A percentile compares a stretch with the other conserved stretches of the same genome.
Evolutionary conservation across 2,888 invertebrate genomes (phyloP).

Genomic region (Eupithecia insigniata): DNA sequence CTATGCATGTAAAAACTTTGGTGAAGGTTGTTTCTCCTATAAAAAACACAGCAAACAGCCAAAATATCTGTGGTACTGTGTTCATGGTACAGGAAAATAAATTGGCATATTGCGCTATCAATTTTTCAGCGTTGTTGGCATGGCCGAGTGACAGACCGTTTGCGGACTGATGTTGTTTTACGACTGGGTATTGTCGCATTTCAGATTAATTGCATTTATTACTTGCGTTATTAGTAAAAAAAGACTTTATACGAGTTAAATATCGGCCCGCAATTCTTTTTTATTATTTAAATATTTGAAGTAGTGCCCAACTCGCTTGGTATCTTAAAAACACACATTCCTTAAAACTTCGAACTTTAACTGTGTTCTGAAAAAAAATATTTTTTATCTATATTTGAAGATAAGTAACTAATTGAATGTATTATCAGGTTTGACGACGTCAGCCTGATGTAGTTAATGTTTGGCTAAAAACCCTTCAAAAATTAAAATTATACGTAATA

Average conservation of each 20-base stretch:
- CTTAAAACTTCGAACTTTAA: not conserved
- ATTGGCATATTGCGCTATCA: constrained; percentile 27
- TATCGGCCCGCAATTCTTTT: too few species aligned
- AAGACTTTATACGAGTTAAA: not conserved
- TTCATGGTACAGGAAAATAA: constrained; percentile 15
- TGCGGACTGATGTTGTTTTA: constrained; percentile 8
- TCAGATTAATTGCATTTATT: not conserved
- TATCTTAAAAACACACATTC: not conserved
- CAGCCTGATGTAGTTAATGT: not conserved
- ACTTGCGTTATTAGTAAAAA: too few species aligned
- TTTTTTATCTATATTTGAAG: too few species aligned
- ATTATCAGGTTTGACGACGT: not conserved
- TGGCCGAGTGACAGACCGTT: constrained; percentile 9
- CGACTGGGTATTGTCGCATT: not conserved
- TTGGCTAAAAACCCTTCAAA: too few species aligned
- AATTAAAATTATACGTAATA: too few species aligned
- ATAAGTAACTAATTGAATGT: too few species aligned
- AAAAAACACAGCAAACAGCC: not conserved
- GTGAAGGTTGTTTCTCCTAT: not conserved
- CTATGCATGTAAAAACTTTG: too few species aligned
- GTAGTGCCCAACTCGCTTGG: not conserved
- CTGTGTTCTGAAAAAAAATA: too few species aligned
- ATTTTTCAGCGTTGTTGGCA: constrained; percentile 24
- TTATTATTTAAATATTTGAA: not conserved
- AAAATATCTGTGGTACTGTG: not conserved